Evolutionary conservation across 2,888 invertebrate species (phyloP), one percentile per base, ranked within the genome.

Genomic region (Tuta absoluta): DNA sequence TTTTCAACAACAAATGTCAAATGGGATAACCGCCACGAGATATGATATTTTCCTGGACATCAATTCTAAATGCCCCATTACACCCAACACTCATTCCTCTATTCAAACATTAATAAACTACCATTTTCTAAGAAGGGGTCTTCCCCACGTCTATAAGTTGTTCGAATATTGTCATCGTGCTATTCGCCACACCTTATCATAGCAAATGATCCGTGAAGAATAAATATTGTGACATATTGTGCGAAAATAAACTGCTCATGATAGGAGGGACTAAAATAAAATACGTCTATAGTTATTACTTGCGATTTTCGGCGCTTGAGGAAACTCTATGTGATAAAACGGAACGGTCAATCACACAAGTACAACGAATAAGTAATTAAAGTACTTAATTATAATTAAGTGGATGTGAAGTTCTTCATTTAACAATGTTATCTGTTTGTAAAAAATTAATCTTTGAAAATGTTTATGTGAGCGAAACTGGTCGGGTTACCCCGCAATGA

Each of bases 161-260:
- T 51, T 21, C 51, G n/a, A n/a, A 51, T 51, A 51, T 21, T 51
- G 51, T 21, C 51, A 11, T 19, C 8, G 10, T 33, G 48, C 48
- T 1, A 48, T 51, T 51, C 51, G 19, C 11, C 51, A 51, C 51
- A 51, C 51, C 51, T 51, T 51, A 51, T 51, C 51, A 51, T 51
- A 51, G 51, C 51, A 51, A 51, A 51, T 51, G 51, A 51, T 51
- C 51, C 51, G 12, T 21, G 51, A 19, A 17, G 19, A 49, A 49
- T 21, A 49, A 17, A 51, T 21, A 51, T 21, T 23, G 51, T 12
- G 51, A 12, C 21, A 51, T 51, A 51, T 51, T 51, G 51, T 21
- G 51, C 51, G 51, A 23, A 51, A 51, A 51, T 21, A 51, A 21
- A 51, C 51, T 51, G 19, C 12, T 51, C 11, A 23, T 12, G 2